phyloP scores from a whole-genome alignment of 2,888 invertebrate genomes.

The Eupithecia vulgata region DNA sequence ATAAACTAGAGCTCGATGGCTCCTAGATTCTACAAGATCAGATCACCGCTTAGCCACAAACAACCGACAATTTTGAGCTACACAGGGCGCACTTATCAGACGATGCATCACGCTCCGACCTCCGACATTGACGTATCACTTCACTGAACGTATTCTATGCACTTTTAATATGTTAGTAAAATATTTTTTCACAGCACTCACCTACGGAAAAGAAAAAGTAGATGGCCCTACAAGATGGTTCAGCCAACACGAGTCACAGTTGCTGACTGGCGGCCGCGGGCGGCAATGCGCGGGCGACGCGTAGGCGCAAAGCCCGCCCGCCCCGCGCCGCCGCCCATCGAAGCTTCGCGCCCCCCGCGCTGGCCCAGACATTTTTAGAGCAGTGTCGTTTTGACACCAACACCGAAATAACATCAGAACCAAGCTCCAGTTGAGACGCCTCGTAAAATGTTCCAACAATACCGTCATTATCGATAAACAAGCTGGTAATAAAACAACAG shows the following conservation, averaged over 20 bases:
- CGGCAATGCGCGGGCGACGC: constrained; percentile 77
- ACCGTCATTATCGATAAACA: constrained; percentile 47
- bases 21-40: constrained; percentile 10
- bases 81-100: constrained; percentile 42
- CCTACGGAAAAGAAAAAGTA: constrained; percentile 79
- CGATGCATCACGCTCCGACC: constrained; percentile 57
- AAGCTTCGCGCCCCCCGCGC: constrained; percentile 49
- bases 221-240: constrained; percentile 85
- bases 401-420: constrained; percentile 80
- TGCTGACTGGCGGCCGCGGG: constrained; percentile 82
- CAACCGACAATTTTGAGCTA: constrained; percentile 34
- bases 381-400: constrained; percentile 82
- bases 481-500: constrained; percentile 4
- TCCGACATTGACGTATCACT: constrained; percentile 65
- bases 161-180: constrained; percentile 58
- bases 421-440: constrained; percentile 69
- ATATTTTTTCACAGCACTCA: constrained; percentile 67
- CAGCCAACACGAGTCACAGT: constrained; percentile 85
- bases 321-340: constrained; percentile 52
- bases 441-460: constrained; percentile 58
- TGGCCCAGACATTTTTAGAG: constrained; percentile 78
- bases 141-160: constrained; percentile 62
- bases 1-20: background rate
- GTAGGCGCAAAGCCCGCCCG: constrained; percentile 65
- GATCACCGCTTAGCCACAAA: constrained; percentile 21